Conservation (phyloP, 2,797 vertebrate species). For the Eremophila alpestris region DNA sequence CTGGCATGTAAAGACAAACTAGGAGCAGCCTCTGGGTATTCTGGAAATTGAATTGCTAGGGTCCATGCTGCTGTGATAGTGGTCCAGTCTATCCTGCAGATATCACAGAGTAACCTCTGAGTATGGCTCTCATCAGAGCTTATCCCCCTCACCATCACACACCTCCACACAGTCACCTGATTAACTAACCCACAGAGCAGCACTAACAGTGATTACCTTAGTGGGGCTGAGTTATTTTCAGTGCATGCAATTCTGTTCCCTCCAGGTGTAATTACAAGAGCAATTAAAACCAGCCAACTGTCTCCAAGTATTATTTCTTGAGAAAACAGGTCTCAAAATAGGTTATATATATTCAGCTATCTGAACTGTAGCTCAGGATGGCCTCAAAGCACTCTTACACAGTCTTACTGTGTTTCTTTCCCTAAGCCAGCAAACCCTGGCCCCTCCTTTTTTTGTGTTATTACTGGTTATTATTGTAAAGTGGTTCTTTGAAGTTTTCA, state of each 20-base stretch:
- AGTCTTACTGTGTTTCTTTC: background rate
- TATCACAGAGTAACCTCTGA: background rate
- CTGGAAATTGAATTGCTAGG: background rate
- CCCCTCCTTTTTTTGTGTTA: background rate
- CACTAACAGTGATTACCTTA: conserved; percentile 32
- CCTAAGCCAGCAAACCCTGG: background rate
- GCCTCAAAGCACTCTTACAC: background rate
- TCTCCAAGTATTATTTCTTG: conserved; percentile 34
- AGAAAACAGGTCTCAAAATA: conserved; percentile 27
- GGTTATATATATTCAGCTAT: background rate
- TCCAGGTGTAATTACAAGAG: conserved; percentile 57
- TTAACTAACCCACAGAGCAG: background rate
- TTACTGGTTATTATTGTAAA: background rate
- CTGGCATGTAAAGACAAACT: background rate
- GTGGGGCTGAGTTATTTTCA: conserved; percentile 43
- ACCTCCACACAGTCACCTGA: background rate
- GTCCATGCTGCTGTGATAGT: background rate
- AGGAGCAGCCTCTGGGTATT: background rate
- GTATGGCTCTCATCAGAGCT: background rate
- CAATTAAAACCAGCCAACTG: conserved; percentile 48
- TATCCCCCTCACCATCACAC: background rate
- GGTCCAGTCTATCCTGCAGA: background rate
- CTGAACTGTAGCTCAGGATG: background rate
- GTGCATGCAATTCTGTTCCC: conserved; percentile 34
- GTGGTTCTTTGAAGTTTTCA: background rate